Percentiles rank a stretch among this genome's conserved stretches.
phyloP scores from a whole-genome alignment of 2,888 invertebrate genomes.

The Choreutis nemorana region DNA sequence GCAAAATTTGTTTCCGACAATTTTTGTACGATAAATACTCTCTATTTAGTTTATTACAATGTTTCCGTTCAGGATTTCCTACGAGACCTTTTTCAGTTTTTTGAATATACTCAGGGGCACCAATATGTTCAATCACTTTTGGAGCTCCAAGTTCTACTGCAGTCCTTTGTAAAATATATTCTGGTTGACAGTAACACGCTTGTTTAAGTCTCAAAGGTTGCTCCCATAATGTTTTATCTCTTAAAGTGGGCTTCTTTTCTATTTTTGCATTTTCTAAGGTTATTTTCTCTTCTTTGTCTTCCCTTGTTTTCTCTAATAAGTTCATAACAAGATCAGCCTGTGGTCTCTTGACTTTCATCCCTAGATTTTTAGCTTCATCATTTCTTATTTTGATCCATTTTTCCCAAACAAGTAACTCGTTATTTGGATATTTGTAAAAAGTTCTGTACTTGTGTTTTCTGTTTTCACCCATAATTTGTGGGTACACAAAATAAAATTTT shows the following conservation, averaged over 20 bases:
- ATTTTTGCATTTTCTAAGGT: slow-evolving; percentile 42
- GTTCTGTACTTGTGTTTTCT: slow-evolving; percentile 13
- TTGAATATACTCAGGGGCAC: slow-evolving; percentile 35
- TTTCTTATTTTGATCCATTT: slow-evolving; percentile 45
- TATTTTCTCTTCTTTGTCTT: slow-evolving; percentile 38
- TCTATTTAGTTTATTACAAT: slow-evolving; percentile 22
- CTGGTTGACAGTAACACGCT: slow-evolving; percentile 30
- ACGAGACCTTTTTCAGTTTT: slow-evolving; percentile 33
- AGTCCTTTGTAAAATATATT: slow-evolving; percentile 40
- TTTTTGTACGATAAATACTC: slow-evolving; percentile 30
- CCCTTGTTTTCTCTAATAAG: slow-evolving; percentile 27
- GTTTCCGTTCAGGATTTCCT: slow-evolving; percentile 23
- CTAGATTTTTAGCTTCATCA: slow-evolving; percentile 31
- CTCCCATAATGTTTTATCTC: slow-evolving; percentile 36
- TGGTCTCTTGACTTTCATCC: slow-evolving; percentile 19
- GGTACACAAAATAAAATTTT: no score
- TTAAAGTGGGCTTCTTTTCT: slow-evolving; percentile 22
- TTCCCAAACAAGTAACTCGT: slow-evolving; percentile 41
- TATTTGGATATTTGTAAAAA: slow-evolving; percentile 22
- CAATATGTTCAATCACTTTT: slow-evolving; percentile 33
- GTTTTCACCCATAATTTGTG: slow-evolving; percentile 8
- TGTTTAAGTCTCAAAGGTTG: slow-evolving; percentile 35
- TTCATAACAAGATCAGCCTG: slow-evolving; percentile 48
- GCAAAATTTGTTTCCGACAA: slow-evolving; percentile 28
- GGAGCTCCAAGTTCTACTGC: slow-evolving; percentile 34